Conservation (phyloP, 2,888 invertebrate species). For the Agrochola lychnidis region DNA sequence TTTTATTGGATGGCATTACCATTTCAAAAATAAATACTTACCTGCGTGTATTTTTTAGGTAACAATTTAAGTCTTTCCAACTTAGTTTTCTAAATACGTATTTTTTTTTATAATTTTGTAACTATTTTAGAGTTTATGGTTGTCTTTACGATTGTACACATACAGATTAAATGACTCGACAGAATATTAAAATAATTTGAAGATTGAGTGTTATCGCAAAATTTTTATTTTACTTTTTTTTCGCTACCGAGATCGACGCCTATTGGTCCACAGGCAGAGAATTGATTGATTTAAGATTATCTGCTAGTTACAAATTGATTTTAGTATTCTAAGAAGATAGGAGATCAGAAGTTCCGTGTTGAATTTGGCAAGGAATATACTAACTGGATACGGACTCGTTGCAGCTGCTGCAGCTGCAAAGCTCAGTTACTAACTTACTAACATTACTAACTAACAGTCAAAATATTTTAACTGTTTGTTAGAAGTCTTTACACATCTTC, state of each 20-base stretch:
- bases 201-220: conserved; percentile 67
- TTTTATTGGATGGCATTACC: neutral
- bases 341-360: neutral
- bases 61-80: neutral
- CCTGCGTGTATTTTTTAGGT: neutral
- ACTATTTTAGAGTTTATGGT: neutral
- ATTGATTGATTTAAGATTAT: conserved; percentile 48
- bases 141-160: conserved; percentile 66
- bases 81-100: neutral
- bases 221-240: conserved; percentile 57
- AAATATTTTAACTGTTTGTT: neutral
- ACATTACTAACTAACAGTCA: no score
- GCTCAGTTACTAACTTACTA: no score
- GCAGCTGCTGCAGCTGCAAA: neutral
- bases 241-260: conserved; percentile 4
- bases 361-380: neutral
- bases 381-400: no score
- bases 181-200: conserved; percentile 72
- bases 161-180: conserved; percentile 66
- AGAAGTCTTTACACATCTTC: neutral
- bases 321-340: neutral
- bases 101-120: no score
- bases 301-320: conserved; percentile 28
- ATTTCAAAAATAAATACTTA: neutral
- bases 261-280: neutral